phyloP scores from a whole-genome alignment of 1,140 invertebrate species.

The Micrasema longulum region DNA sequence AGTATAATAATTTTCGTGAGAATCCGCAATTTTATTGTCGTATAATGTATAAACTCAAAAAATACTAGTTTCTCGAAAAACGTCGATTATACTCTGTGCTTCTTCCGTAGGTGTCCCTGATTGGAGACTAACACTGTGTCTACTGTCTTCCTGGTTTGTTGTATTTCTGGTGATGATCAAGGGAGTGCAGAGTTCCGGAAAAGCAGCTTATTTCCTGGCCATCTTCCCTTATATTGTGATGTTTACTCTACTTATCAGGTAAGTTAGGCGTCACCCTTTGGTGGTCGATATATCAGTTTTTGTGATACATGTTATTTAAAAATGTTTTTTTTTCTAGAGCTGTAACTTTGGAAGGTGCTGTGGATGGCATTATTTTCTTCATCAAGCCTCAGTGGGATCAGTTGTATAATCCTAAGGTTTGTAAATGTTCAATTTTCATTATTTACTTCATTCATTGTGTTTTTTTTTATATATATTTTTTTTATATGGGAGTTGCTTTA shows the following conservation, averaged over 20 bases:
- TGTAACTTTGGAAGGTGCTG: constrained; percentile 81
- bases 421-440: too few relatives aligned
- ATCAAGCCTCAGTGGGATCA: constrained; percentile 77
- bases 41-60: too few relatives aligned
- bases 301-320: too few relatives aligned
- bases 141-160: constrained; percentile 82
- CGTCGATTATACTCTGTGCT: too few relatives aligned
- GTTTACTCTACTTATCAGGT: constrained; percentile 76
- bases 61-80: too few relatives aligned
- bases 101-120: constrained; percentile 68
- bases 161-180: constrained; percentile 82
- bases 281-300: background rate
- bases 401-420: constrained; percentile 73
- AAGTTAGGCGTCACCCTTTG: background rate
- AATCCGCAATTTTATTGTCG: too few relatives aligned
- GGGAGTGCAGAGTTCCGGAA: constrained; percentile 84
- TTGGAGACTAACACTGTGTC: constrained; percentile 82
- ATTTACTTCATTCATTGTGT: too few relatives aligned
- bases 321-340: constrained; percentile 60
- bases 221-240: constrained; percentile 90
- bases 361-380: constrained; percentile 82
- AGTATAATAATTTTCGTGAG: too few relatives aligned
- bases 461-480: too few relatives aligned
- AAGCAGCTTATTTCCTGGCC: constrained; percentile 86
- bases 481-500: too few relatives aligned